A percentile compares a stretch with the other conserved stretches of the same genome.
phyloP scores from a whole-genome alignment of 2,797 vertebrate genomes.

The Odontamblyopus lacepedii region DNA sequence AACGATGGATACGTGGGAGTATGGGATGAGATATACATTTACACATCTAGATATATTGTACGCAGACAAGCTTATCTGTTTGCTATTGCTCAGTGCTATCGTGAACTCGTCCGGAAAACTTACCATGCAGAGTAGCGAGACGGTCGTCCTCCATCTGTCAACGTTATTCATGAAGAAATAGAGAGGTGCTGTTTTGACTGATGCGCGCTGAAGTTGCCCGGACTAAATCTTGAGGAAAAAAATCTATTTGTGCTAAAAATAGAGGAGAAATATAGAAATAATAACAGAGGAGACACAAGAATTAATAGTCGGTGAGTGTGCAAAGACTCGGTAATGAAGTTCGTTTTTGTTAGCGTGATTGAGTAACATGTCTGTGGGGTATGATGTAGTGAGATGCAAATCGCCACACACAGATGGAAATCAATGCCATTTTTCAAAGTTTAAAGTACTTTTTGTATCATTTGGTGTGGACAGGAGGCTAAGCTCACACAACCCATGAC shows the following conservation, averaged over 20 bases:
- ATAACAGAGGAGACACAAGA: conserved; percentile 11
- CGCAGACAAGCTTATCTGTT: conserved; percentile 36
- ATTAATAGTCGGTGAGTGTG: conserved; percentile 37
- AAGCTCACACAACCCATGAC: neutral
- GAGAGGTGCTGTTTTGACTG: conserved; percentile 58
- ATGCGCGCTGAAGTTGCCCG: conserved; percentile 60
- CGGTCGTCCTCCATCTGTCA: conserved; percentile 73
- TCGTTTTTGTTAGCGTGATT: conserved; percentile 19
- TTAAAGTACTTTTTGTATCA: neutral
- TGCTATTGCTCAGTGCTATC: conserved; percentile 29
- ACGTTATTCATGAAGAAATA: conserved; percentile 73
- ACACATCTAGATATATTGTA: conserved; percentile 28
- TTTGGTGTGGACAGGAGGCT: neutral
- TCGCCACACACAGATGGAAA: neutral
- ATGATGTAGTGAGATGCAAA: neutral
- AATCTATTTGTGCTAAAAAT: conserved; percentile 30
- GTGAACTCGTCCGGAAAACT: conserved; percentile 32
- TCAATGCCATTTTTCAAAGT: neutral
- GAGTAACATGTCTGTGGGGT: conserved; percentile 18
- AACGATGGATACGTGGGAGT: neutral
- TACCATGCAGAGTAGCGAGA: conserved; percentile 61
- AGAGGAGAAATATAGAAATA: conserved; percentile 37
- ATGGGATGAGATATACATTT: conserved; percentile 11
- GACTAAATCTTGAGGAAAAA: conserved; percentile 44
- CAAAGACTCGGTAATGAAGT: conserved; percentile 10